Conservation (phyloP, 2,113 vertebrate genomes). For the Leptobrachium leishanense region DNA sequence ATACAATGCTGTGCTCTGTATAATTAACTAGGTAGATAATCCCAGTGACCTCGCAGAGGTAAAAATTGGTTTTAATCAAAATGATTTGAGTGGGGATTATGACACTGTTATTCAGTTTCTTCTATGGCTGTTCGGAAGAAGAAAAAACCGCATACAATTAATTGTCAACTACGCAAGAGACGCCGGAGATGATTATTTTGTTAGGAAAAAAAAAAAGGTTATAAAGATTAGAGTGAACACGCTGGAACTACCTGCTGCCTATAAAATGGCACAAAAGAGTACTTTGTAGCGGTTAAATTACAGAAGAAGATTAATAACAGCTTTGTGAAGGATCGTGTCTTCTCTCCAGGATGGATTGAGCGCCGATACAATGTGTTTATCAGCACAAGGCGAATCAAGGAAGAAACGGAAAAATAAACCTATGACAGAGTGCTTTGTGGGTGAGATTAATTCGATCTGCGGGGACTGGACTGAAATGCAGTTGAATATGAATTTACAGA, state of each 20-base stretch:
- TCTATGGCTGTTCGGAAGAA: slow-evolving; percentile 13
- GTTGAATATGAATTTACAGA: slow-evolving; percentile 6
- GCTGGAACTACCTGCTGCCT: slow-evolving; percentile 34
- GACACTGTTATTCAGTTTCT: slow-evolving; percentile 29
- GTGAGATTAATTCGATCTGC: slow-evolving; percentile 2
- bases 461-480: not conserved
- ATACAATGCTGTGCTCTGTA: not conserved
- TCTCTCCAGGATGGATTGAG: not conserved
- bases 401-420: not conserved
- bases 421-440: not conserved
- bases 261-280: slow-evolving; percentile 38
- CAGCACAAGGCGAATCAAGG: not conserved
- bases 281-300: slow-evolving; percentile 33
- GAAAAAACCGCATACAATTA: slow-evolving; percentile 28
- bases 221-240: slow-evolving; percentile 35
- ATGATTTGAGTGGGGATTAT: slow-evolving; percentile 44
- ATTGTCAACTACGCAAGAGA: slow-evolving; percentile 42
- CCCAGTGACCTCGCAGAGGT: slow-evolving; percentile 36
- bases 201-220: slow-evolving; percentile 37
- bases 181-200: slow-evolving; percentile 38
- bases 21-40: slow-evolving; percentile 47
- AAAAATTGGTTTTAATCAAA: slow-evolving; percentile 44
- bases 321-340: slow-evolving; percentile 2
- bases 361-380: not conserved
- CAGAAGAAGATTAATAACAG: slow-evolving; percentile 28